Evolutionary conservation across 2,797 vertebrate genomes (phyloP).

Genomic region (Lagorchestes hirsutus): DNA sequence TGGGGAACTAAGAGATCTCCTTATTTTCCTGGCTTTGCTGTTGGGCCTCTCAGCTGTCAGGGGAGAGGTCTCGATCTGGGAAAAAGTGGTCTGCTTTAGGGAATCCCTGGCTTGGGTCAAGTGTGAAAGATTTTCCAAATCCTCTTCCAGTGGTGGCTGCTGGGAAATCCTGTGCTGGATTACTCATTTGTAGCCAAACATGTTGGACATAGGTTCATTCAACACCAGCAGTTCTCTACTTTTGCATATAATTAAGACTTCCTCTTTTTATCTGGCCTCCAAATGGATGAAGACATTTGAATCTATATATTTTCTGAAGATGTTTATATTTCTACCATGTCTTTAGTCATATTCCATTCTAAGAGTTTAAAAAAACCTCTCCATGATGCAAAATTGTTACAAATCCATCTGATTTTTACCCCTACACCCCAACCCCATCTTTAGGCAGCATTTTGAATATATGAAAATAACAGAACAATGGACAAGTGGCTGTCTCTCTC

Average conservation of each 20-base stretch:
- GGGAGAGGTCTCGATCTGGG: constrained; percentile 56
- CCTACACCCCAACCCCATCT: background rate
- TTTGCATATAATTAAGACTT: constrained; percentile 67
- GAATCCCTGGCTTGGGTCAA: constrained; percentile 74
- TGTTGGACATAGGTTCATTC: constrained; percentile 65
- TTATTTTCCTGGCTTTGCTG: background rate
- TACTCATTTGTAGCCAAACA: constrained; percentile 70
- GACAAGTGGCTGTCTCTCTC: background rate
- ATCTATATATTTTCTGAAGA: constrained; percentile 71
- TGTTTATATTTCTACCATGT: constrained; percentile 66
- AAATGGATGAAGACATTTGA: constrained; percentile 68
- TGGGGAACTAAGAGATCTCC: constrained; percentile 58
- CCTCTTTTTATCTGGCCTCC: constrained; percentile 67
- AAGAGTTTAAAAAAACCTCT: constrained; percentile 31
- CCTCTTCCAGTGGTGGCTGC: constrained; percentile 70
- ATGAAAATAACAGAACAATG: background rate
- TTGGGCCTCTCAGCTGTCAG: constrained; percentile 63
- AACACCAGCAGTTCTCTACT: constrained; percentile 37
- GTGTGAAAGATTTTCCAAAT: constrained; percentile 75
- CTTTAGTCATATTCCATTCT: constrained; percentile 60
- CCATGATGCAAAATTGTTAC: background rate
- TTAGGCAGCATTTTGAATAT: background rate
- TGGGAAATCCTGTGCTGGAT: constrained; percentile 21
- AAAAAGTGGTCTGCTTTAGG: constrained; percentile 52
- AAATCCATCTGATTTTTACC: background rate